These are phyloP conservation scores for Bovichtus variegatus DNA, from an alignment of 2,797 vertebrate genomes.

Conservation along the genomic window DNA sequence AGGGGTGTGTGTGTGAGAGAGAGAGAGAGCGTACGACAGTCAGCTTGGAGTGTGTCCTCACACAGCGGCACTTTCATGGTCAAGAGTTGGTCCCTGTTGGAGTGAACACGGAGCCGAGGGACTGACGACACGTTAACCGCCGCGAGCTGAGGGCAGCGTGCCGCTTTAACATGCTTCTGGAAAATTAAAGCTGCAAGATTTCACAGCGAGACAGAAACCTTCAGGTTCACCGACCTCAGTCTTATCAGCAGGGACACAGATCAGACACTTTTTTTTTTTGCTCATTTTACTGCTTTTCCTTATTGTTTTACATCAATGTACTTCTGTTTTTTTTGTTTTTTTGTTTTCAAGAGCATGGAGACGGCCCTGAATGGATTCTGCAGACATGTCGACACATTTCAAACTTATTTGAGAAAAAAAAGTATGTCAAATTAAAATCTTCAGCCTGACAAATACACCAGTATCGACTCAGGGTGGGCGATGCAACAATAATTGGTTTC, in stretches of 20 bases:
- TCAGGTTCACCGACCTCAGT: background rate
- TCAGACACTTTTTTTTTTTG: background rate
- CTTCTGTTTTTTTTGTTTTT: too few relatives aligned
- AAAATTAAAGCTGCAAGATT: slow-evolving; percentile 34
- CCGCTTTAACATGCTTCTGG: slow-evolving; percentile 13
- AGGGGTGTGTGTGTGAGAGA: background rate
- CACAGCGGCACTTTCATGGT: slow-evolving; percentile 45
- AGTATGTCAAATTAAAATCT: background rate
- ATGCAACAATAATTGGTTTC: background rate
- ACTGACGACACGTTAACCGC: slow-evolving; percentile 7
- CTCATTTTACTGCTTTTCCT: background rate
- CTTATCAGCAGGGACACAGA: background rate
- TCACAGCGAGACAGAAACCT: background rate
- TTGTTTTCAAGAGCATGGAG: background rate
- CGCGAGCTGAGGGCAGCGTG: background rate
- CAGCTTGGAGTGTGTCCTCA: slow-evolving; percentile 24
- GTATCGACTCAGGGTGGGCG: background rate
- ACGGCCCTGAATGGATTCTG: background rate
- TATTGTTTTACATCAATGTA: background rate
- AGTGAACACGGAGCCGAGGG: background rate
- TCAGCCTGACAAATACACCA: background rate
- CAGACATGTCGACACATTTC: background rate
- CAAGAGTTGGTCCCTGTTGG: slow-evolving; percentile 29
- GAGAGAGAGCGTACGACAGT: background rate
- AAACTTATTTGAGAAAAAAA: background rate